A percentile compares a stretch with the other conserved stretches of the same genome.
Evolutionary conservation across 2,113 vertebrate species (phyloP).

Genomic region (Connochaetes taurinus): DNA sequence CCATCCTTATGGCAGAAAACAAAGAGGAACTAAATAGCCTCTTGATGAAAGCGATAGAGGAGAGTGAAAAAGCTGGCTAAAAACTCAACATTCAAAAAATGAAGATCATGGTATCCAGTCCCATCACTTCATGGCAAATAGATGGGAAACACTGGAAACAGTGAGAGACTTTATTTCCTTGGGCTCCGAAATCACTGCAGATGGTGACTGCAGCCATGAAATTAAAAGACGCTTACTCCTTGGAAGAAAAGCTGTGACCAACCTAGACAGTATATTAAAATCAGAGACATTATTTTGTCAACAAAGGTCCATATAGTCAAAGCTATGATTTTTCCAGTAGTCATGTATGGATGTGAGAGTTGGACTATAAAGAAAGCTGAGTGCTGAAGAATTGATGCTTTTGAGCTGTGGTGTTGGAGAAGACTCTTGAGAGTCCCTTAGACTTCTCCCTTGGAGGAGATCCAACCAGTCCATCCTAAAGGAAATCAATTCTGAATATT

Average conservation of each 20-base stretch:
- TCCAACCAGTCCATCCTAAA: background rate
- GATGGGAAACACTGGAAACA: background rate
- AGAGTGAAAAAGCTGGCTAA: background rate
- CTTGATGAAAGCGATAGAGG: background rate
- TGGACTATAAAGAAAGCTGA: background rate
- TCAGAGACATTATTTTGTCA: background rate
- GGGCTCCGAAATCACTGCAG: background rate
- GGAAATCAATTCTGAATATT: background rate
- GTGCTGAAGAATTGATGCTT: background rate
- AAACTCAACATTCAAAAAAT: background rate
- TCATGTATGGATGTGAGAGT: background rate
- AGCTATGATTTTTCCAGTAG: background rate
- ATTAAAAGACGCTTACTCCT: background rate
- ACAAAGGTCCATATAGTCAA: background rate
- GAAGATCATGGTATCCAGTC: background rate
- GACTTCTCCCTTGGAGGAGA: background rate
- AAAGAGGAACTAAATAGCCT: background rate
- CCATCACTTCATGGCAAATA: background rate
- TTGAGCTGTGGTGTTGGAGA: background rate
- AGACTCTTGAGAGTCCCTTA: background rate
- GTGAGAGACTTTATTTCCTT: background rate
- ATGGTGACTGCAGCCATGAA: background rate
- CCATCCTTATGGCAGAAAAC: background rate
- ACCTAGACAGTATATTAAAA: background rate
- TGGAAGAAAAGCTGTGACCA: background rate